Conservation (phyloP, 1,140 invertebrate genomes). For the Ips nitidus region DNA sequence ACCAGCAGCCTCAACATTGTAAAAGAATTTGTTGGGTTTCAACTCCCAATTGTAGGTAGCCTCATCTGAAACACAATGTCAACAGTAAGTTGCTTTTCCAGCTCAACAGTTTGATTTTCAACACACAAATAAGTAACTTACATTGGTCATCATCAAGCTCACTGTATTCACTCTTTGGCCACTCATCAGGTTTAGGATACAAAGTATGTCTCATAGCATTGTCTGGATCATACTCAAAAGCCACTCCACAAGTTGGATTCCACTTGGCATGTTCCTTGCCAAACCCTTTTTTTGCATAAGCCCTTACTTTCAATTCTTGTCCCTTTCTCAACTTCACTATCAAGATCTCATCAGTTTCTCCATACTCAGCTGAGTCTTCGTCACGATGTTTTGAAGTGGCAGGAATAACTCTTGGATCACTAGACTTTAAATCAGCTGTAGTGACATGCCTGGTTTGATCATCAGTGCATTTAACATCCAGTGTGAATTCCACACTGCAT, state of each 20-base stretch:
- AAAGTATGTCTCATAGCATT: slow-evolving; percentile 96
- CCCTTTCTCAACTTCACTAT: slow-evolving; percentile 98
- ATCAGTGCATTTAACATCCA: slow-evolving; percentile 94
- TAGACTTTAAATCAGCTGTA: slow-evolving; percentile 93
- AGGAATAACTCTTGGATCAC: slow-evolving; percentile 87
- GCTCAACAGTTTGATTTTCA: no score
- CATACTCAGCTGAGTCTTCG: slow-evolving; percentile 90
- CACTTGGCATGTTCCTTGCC: slow-evolving; percentile 99
- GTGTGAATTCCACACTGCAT: slow-evolving; percentile 96
- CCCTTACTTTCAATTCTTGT: slow-evolving; percentile 93
- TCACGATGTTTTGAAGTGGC: slow-evolving; percentile 89
- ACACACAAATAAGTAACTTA: slow-evolving; percentile 52
- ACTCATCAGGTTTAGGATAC: slow-evolving; percentile 97
- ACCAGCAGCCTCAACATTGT: slow-evolving; percentile 94
- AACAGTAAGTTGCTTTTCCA: not conserved
- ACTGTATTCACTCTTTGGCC: slow-evolving; percentile 98
- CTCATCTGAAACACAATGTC: slow-evolving; percentile 65
- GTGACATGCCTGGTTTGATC: slow-evolving; percentile 94
- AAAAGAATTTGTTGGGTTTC: slow-evolving; percentile 97
- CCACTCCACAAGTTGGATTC: slow-evolving; percentile 98
- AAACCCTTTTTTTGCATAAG: slow-evolving; percentile 95
- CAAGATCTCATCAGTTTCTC: slow-evolving; percentile 92
- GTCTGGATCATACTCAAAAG: slow-evolving; percentile 99
- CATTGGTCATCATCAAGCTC: slow-evolving; percentile 91
- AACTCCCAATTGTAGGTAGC: slow-evolving; percentile 90